Percentiles rank a stretch among this genome's conserved stretches.
These are phyloP conservation scores for Dynastes grantii DNA, from an alignment of 2,888 invertebrate species.

Conservation along the genomic window DNA sequence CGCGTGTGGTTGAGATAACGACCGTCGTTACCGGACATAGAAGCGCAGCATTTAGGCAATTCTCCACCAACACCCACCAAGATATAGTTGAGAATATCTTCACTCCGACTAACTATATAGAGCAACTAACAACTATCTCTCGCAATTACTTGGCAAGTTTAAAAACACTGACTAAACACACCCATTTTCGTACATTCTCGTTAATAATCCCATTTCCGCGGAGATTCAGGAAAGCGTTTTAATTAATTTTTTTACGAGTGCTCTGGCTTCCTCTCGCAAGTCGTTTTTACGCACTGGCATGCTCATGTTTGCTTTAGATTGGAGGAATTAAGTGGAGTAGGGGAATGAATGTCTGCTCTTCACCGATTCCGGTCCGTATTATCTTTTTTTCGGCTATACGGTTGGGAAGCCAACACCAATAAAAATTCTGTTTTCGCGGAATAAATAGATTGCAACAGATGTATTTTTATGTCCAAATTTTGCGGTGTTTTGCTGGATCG, in stretches of 20 bases:
- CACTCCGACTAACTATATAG: background rate
- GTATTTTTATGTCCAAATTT: constrained; percentile 5
- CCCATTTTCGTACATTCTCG: constrained; percentile 12
- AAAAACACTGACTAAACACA: constrained; percentile 27
- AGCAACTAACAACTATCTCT: constrained; percentile 22
- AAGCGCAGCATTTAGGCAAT: constrained; percentile 29
- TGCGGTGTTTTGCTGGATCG: background rate
- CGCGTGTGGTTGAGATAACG: constrained; percentile 55
- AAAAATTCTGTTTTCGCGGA: constrained; percentile 27
- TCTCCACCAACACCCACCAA: constrained; percentile 25
- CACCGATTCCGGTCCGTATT: background rate
- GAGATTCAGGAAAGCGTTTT: constrained; percentile 23
- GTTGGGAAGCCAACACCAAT: background rate
- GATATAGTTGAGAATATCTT: constrained; percentile 17
- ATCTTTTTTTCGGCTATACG: background rate
- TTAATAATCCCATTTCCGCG: constrained; percentile 40
- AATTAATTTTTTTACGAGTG: constrained; percentile 34
- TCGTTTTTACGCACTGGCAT: background rate
- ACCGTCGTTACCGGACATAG: constrained; percentile 45
- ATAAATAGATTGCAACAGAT: constrained; percentile 35
- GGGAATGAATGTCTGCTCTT: background rate
- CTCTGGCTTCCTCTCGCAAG: constrained; percentile 1
- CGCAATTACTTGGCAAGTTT: constrained; percentile 12
- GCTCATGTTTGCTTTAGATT: constrained; percentile 12
- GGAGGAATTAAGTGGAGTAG: background rate